Conservation (phyloP, 2,888 invertebrate species). For the Adineta ricciae region DNA sequence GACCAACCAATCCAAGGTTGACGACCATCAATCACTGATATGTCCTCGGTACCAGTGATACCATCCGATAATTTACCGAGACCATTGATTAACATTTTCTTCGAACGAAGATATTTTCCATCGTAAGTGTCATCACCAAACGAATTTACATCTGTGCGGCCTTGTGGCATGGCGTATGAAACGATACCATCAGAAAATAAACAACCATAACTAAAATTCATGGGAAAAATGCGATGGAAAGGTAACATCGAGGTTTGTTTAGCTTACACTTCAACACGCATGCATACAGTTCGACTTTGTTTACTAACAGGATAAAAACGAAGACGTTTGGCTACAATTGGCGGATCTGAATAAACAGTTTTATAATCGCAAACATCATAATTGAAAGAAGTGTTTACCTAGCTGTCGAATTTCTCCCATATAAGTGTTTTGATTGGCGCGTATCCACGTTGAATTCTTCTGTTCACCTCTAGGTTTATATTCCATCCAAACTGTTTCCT, state of each 20-base stretch:
- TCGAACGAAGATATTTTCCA: not conserved
- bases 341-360: slow-evolving; percentile 56
- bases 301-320: slow-evolving; percentile 74
- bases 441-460: not conserved
- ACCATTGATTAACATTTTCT: slow-evolving; percentile 57
- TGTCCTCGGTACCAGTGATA: slow-evolving; percentile 6
- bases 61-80: slow-evolving; percentile 60
- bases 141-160: not conserved
- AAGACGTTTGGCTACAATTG: slow-evolving; percentile 72
- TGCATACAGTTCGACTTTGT: slow-evolving; percentile 73
- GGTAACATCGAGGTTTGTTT: slow-evolving; percentile 59
- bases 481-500: not conserved
- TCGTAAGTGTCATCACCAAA: slow-evolving; percentile 15
- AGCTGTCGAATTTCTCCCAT: slow-evolving; percentile 65
- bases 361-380: no score
- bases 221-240: not conserved
- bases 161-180: slow-evolving; percentile 73
- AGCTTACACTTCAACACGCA: slow-evolving; percentile 79
- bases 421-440: slow-evolving; percentile 69
- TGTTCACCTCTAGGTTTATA: not conserved
- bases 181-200: slow-evolving; percentile 63
- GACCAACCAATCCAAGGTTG: slow-evolving; percentile 6
- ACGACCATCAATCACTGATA: not conserved
- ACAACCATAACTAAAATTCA: not conserved
- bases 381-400: no score